Percentiles rank a stretch among this genome's conserved stretches.
Conservation (phyloP, 2,113 vertebrate genomes). For the Archocentrus centrarchus region DNA sequence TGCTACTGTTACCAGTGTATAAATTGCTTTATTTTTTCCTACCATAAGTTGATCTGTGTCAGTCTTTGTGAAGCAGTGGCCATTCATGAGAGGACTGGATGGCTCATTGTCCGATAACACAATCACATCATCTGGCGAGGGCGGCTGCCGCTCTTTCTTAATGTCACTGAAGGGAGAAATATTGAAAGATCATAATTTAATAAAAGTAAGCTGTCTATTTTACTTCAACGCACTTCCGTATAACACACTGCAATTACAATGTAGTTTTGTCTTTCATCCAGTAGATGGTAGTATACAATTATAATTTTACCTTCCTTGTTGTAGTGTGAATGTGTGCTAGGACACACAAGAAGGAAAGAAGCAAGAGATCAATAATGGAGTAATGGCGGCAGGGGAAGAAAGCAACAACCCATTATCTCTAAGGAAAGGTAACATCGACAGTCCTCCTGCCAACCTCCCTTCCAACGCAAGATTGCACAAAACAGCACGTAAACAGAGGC, state of each 20-base stretch:
- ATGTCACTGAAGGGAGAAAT: constrained; percentile 80
- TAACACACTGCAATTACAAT: background rate
- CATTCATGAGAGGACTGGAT: constrained; percentile 91
- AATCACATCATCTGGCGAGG: constrained; percentile 93
- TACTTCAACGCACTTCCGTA: background rate
- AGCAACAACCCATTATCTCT: constrained; percentile 46
- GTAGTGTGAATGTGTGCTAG: constrained; percentile 43
- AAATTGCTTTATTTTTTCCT: constrained; percentile 40
- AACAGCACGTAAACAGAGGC: constrained; percentile 14
- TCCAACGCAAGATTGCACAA: background rate
- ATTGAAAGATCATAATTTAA: background rate
- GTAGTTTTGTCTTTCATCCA: constrained; percentile 49
- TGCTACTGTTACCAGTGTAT: background rate
- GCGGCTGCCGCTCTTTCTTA: constrained; percentile 86
- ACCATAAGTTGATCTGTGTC: constrained; percentile 93
- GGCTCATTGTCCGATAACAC: constrained; percentile 95
- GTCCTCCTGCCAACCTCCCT: background rate
- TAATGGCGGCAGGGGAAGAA: constrained; percentile 72
- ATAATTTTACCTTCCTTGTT: background rate
- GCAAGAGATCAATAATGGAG: constrained; percentile 76
- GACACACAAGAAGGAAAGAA: constrained; percentile 65
- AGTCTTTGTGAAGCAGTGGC: constrained; percentile 86
- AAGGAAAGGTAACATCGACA: constrained; percentile 16
- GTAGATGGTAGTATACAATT: constrained; percentile 60
- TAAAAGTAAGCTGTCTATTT: background rate